Conservation (phyloP, 2,888 invertebrate species). For the Omphaloscelis lunosa region DNA sequence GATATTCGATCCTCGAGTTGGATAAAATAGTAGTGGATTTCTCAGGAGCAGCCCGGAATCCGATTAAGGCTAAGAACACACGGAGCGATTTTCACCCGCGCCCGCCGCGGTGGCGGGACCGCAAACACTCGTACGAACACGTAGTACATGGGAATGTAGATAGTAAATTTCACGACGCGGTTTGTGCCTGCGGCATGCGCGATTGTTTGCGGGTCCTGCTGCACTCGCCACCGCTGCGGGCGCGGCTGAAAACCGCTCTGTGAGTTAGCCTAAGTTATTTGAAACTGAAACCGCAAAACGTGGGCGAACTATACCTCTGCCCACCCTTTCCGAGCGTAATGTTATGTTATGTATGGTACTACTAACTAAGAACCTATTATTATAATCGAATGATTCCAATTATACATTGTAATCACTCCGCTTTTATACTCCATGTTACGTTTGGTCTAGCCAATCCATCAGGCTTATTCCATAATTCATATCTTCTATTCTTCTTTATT, state of each 20-base stretch:
- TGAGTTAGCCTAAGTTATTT: background rate
- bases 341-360: too few species aligned
- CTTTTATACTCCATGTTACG: slow-evolving; percentile 3
- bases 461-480: slow-evolving; percentile 56
- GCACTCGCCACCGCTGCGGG: too few species aligned
- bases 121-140: too few species aligned
- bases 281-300: background rate
- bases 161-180: too few species aligned
- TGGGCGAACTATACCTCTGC: background rate
- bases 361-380: background rate
- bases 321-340: background rate
- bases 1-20: background rate
- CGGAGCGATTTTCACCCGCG: too few species aligned
- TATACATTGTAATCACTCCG: slow-evolving; percentile 20
- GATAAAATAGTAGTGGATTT: background rate
- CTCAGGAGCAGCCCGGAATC: background rate
- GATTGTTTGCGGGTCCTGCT: too few species aligned
- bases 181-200: too few species aligned
- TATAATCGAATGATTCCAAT: slow-evolving; percentile 5
- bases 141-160: too few species aligned
- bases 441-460: slow-evolving; percentile 35
- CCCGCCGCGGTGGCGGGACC: too few species aligned
- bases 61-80: too few species aligned
- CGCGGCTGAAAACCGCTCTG: too few species aligned
- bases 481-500: slow-evolving; percentile 38